Conservation (phyloP, 2,113 vertebrate species). For the Spheniscus mendiculus region DNA sequence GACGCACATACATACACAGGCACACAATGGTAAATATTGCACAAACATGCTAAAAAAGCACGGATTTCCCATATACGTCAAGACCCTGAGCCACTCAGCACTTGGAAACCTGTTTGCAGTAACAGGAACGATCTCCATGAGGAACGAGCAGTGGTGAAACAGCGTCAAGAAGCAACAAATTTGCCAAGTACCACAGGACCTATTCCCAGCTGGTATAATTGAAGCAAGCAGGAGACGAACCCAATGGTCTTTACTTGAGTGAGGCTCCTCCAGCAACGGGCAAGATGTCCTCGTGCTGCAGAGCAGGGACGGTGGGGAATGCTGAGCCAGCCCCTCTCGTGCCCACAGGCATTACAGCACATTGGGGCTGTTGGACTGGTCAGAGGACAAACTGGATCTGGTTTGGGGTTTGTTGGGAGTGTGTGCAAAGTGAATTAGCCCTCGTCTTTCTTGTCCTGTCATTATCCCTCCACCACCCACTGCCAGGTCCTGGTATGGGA, state of each 20-base stretch:
- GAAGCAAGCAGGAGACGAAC: not conserved
- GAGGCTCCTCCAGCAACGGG: not conserved
- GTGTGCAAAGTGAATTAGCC: not conserved
- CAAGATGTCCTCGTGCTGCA: not conserved
- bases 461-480: not conserved
- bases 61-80: not conserved
- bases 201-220: not conserved
- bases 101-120: not conserved
- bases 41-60: not conserved
- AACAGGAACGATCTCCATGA: not conserved
- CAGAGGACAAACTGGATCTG: not conserved
- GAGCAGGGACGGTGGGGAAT: rapidly evolving
- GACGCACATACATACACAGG: not conserved
- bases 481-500: not conserved
- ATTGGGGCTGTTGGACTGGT: not conserved
- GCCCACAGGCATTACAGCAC: not conserved
- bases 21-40: not conserved
- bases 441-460: not conserved
- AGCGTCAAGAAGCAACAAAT: not conserved
- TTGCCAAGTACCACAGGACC: not conserved
- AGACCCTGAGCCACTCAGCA: not conserved
- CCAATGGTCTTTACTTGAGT: not conserved
- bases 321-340: not conserved
- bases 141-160: not conserved
- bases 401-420: not conserved